Base-by-base conservation (phyloP, 1,140 invertebrate species). In the Thaumatotibia leucotreta region DNA sequence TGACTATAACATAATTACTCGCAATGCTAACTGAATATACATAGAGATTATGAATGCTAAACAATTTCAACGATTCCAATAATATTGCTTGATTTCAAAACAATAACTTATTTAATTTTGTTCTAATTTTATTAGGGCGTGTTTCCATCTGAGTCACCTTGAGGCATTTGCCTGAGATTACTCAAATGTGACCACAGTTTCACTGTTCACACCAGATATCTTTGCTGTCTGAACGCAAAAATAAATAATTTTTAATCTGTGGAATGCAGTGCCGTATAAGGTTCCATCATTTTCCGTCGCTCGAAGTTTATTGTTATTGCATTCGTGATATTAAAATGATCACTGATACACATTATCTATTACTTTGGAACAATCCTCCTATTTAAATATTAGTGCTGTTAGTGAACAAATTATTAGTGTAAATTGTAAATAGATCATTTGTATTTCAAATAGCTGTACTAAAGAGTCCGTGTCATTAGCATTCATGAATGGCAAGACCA, bases 11-110 rank as follows among this genome's bases (percentile, higher is more conserved):
- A 58, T 58, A 58, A 58, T 58, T 58, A 58, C 52, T 58, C 24
- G 52, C 52, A 27, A 58, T 58, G 23, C 52, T 35, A 35, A 33
- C 61, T 35, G 61, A 62, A 62, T 62, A 62, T 35, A 62, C 61
- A 62, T 62, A 62, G 31, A 61, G 35, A 45, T 45, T 62, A 62
- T 62, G 29, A 32, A 35, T 31, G 52, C 27, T 58, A 58, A 58
- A 58, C 23, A 33, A 62, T 35, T 62, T 62, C 29, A 62, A 32
- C 29, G 20, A 72, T 73, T 73, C 67, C 66, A 73, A 74, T 78
- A 75, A 76, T 80, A 80, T 82, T 82, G 78, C 74, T 82, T 76
- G 73, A 67, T 73, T 79, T 71, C 67, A 75, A 71, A 68, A 70
- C 69, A 52, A 68, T 70, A 74, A 50, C 65, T 69, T 62, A 67